Conservation (phyloP, 2,888 invertebrate genomes). For the Aphidoletes aphidimyza region DNA sequence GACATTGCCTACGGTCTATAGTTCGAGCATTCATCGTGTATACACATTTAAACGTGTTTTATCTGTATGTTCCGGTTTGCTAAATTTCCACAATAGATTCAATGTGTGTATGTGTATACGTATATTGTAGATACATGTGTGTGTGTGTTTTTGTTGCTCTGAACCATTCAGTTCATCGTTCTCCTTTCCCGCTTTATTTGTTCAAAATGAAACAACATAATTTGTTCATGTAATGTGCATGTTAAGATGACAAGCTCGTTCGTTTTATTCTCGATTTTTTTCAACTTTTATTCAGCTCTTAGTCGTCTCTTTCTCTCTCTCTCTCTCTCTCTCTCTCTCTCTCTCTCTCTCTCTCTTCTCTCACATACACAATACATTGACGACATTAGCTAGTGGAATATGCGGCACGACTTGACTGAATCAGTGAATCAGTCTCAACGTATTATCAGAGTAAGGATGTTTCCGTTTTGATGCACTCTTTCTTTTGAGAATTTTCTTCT, state of each 20-base stretch:
- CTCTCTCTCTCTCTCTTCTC: not conserved
- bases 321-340: not conserved
- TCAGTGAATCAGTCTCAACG: not conserved
- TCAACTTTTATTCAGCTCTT: no score
- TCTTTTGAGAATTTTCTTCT: not conserved
- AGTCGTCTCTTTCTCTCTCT: not conserved
- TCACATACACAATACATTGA: not conserved
- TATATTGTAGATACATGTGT: not conserved
- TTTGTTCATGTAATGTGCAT: slow-evolving; percentile 43
- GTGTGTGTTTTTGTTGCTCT: not conserved
- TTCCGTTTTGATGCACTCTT: slow-evolving; percentile 4
- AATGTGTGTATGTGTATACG: not conserved
- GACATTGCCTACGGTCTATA: not conserved
- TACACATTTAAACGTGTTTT: slow-evolving; percentile 44
- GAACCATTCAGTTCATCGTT: slow-evolving; percentile 2
- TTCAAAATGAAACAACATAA: slow-evolving; percentile 40
- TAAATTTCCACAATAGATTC: slow-evolving; percentile 4
- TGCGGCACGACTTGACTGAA: not conserved
- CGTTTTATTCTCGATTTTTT: no score
- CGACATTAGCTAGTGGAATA: not conserved
- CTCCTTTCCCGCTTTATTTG: slow-evolving; percentile 6
- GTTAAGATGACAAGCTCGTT: slow-evolving; percentile 37
- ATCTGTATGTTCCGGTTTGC: slow-evolving; percentile 28
- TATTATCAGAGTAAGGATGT: not conserved
- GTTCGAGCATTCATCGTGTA: not conserved